phyloP scores from a whole-genome alignment of 2,113 vertebrate genomes.

The Anoura caudifer region DNA sequence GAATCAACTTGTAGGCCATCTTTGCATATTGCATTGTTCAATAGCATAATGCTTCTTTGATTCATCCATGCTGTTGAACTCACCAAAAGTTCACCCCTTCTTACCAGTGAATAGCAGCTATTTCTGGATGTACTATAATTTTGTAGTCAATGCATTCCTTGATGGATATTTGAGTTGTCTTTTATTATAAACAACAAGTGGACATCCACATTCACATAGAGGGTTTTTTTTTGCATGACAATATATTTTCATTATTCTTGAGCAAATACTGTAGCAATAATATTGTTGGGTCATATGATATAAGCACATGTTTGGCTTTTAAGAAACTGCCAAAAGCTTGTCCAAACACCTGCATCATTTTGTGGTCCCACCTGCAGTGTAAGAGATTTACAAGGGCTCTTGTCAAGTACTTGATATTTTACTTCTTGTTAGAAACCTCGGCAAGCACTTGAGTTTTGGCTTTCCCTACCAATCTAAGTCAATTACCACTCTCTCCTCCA shows the following conservation, averaged over 20 bases:
- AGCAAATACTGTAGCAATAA: neutral
- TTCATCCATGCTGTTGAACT: neutral
- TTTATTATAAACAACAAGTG: neutral
- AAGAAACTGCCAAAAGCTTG: neutral
- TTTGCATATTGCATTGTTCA: neutral
- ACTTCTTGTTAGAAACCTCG: neutral
- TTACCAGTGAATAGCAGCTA: neutral
- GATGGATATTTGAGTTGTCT: neutral
- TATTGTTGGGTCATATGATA: neutral
- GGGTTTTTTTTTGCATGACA: neutral
- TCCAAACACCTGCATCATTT: neutral
- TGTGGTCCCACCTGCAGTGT: neutral
- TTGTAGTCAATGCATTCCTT: neutral
- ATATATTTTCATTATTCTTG: neutral
- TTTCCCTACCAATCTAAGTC: neutral
- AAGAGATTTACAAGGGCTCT: neutral
- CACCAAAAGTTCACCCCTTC: neutral
- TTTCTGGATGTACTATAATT: neutral
- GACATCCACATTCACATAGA: neutral
- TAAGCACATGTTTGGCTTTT: neutral
- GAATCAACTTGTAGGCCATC: neutral
- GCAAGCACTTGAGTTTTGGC: neutral
- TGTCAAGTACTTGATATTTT: neutral
- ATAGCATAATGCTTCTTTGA: neutral
- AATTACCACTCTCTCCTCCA: neutral